These are phyloP conservation scores for Leptura quadrifasciata DNA, from an alignment of 2,888 invertebrate genomes.

Conservation along the genomic window DNA sequence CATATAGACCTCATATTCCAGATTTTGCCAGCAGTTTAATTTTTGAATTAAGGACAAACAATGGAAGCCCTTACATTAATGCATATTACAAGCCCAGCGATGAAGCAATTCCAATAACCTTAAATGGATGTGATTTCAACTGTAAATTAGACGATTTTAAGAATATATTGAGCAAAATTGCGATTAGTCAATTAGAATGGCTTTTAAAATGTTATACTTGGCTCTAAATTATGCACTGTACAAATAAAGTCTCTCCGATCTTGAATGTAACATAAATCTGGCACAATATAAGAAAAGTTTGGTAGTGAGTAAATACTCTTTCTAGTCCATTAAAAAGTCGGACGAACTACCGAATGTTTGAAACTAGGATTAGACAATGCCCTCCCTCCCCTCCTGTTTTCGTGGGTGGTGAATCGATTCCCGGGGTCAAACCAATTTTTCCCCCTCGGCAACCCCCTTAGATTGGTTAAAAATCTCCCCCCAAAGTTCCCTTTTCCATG, in stretches of 20 bases:
- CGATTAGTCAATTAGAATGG: conserved; percentile 32
- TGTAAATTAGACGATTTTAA: conserved; percentile 40
- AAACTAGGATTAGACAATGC: too few species aligned
- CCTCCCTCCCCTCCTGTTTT: too few species aligned
- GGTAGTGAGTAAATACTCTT: too few species aligned
- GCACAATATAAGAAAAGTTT: too few species aligned
- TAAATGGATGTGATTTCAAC: conserved; percentile 37
- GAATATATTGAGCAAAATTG: conserved; percentile 17
- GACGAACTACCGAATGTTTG: too few species aligned
- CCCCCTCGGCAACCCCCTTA: too few species aligned
- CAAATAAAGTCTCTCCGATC: not conserved
- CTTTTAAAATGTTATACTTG: conserved; percentile 23
- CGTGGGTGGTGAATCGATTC: too few species aligned
- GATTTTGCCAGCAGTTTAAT: conserved; percentile 42
- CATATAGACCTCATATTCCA: conserved; percentile 18
- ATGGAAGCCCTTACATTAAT: conserved; percentile 22
- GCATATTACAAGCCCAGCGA: conserved; percentile 35
- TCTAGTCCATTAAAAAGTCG: too few species aligned
- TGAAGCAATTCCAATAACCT: conserved; percentile 28
- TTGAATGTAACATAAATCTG: too few species aligned
- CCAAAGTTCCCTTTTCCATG: too few species aligned
- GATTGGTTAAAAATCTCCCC: too few species aligned
- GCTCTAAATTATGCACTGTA: not conserved
- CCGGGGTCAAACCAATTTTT: too few species aligned
- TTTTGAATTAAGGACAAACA: conserved; percentile 36